Evolutionary conservation across 2,113 vertebrate genomes (phyloP).

Genomic region (Melanotaenia duboulayi): DNA sequence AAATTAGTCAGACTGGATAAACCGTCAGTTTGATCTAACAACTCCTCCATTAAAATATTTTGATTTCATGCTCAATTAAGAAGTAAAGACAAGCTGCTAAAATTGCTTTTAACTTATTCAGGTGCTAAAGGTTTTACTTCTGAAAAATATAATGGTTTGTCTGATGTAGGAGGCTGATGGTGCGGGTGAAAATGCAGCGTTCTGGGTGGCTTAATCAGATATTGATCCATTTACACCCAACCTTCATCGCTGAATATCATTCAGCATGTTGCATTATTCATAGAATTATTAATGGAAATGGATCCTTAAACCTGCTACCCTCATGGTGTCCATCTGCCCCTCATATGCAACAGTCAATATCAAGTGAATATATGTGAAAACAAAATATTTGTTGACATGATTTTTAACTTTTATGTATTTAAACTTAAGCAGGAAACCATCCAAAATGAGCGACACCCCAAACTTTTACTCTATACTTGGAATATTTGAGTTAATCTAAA

Average conservation of each 20-base stretch:
- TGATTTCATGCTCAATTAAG: constrained; percentile 27
- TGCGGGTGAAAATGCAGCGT: constrained; percentile 29
- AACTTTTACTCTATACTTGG: no score
- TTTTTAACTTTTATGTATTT: background rate
- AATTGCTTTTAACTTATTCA: background rate
- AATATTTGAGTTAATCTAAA: background rate
- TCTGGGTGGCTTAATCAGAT: constrained; percentile 59
- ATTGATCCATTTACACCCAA: constrained; percentile 67
- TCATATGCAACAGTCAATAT: background rate
- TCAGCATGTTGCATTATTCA: constrained; percentile 65
- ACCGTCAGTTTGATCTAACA: constrained; percentile 18
- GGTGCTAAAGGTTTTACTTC: constrained; percentile 3
- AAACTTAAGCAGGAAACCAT: no score
- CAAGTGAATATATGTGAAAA: no score
- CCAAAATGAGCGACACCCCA: no score
- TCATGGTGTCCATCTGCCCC: constrained; percentile 20
- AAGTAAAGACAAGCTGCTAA: constrained; percentile 8
- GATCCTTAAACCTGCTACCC: constrained; percentile 5
- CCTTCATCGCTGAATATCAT: constrained; percentile 44
- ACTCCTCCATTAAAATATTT: constrained; percentile 10
- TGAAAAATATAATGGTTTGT: constrained; percentile 5
- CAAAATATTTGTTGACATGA: no score
- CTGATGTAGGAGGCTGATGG: background rate
- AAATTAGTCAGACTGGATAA: constrained; percentile 8
- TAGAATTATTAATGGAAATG: constrained; percentile 45